A percentile compares a stretch with the other conserved stretches of the same genome.
Conservation (phyloP, 1,140 invertebrate species). For the Episyrphus balteatus region DNA sequence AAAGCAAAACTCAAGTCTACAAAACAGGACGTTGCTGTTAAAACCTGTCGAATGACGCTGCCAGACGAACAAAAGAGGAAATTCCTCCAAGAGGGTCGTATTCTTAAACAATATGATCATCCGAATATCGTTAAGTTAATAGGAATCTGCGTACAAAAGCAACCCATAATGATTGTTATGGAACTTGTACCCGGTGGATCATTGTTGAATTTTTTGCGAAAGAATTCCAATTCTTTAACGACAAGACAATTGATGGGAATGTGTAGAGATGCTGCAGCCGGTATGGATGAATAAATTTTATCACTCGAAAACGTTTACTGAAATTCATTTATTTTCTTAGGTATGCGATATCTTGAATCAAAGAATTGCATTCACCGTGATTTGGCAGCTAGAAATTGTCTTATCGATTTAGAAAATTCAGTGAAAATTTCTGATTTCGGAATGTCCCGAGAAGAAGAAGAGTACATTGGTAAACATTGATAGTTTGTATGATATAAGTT, state of each 20-base stretch:
- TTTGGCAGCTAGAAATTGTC: conserved; percentile 88
- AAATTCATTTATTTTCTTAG: conserved; percentile 5
- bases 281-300: conserved; percentile 23
- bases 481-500: not conserved
- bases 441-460: conserved; percentile 95
- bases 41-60: conserved; percentile 86
- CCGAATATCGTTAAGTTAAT: conserved; percentile 94
- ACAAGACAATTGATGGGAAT: conserved; percentile 70
- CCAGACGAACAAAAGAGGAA: conserved; percentile 94
- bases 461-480: conserved; percentile 57
- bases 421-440: conserved; percentile 98
- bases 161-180: conserved; percentile 99
- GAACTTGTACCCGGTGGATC: conserved; percentile 91
- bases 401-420: conserved; percentile 59
- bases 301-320: not conserved
- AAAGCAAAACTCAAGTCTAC: conserved; percentile 74
- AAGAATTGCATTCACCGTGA: conserved; percentile 96
- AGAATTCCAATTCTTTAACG: conserved; percentile 56
- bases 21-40: conserved; percentile 83
- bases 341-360: conserved; percentile 90
- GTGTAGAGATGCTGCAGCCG: conserved; percentile 87
- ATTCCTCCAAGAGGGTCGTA: conserved; percentile 90
- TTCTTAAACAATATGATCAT: conserved; percentile 94
- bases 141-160: conserved; percentile 94
- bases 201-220: conserved; percentile 74